phyloP scores from a whole-genome alignment of 2,113 vertebrate species.

The Clinocottus analis region DNA sequence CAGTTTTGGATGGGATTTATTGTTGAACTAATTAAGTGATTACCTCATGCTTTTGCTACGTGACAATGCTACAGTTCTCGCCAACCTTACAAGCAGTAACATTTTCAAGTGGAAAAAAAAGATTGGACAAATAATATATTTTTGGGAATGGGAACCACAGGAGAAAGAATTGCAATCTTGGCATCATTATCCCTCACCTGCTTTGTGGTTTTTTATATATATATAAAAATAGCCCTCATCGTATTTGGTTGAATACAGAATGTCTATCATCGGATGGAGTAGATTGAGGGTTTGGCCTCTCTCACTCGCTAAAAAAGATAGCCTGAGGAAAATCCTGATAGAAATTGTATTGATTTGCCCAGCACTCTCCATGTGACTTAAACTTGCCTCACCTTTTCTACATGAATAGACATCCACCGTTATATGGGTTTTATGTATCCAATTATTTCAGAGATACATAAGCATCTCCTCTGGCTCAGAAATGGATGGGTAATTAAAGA shows the following conservation, averaged over 20 bases:
- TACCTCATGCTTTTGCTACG: too few species aligned
- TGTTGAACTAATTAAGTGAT: not conserved
- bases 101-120: not conserved
- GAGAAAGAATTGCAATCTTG: not conserved
- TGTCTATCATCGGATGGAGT: not conserved
- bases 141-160: not conserved
- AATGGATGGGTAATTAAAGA: not conserved
- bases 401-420: not conserved
- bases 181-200: not conserved
- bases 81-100: not conserved
- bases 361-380: not conserved
- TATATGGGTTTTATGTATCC: not conserved
- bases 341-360: not conserved
- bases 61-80: not conserved
- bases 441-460: not conserved
- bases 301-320: not conserved
- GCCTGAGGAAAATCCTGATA: not conserved
- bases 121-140: not conserved
- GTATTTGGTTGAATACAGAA: not conserved
- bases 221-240: too few species aligned
- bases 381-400: not conserved
- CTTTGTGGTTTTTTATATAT: not conserved
- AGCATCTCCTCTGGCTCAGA: not conserved
- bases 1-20: not conserved
- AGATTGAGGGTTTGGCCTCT: not conserved